These are phyloP conservation scores for Parnassius glacialis DNA, from an alignment of 2,888 invertebrate species.

Conservation along the genomic window DNA sequence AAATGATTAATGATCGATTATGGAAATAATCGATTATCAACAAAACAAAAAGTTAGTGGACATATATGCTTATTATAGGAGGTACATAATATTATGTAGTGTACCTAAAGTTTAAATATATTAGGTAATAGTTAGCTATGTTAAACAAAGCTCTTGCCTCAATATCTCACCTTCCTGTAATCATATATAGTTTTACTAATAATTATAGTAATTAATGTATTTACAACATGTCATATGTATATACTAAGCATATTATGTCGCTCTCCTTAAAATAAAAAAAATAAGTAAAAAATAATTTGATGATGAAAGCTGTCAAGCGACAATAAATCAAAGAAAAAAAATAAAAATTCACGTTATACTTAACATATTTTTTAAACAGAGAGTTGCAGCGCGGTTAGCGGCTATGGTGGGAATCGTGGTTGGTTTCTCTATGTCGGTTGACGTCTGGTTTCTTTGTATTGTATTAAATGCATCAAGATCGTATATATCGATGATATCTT, in stretches of 20 bases:
- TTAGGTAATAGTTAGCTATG: slow-evolving; percentile 45
- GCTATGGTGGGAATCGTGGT: no score
- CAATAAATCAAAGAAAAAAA: slow-evolving; percentile 38
- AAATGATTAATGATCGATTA: no score
- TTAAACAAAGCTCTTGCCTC: slow-evolving; percentile 59
- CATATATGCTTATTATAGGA: slow-evolving; percentile 27
- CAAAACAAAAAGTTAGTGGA: slow-evolving; percentile 17
- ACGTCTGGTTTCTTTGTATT: neutral
- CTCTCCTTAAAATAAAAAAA: slow-evolving; percentile 9
- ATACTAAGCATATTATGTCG: slow-evolving; percentile 8
- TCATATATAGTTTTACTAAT: slow-evolving; percentile 51
- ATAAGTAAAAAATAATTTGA: slow-evolving; percentile 8
- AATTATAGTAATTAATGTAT: slow-evolving; percentile 25
- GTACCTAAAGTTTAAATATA: slow-evolving; percentile 26
- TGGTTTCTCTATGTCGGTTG: neutral
- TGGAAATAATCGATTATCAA: no score
- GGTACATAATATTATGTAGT: slow-evolving; percentile 30
- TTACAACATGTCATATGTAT: slow-evolving; percentile 11
- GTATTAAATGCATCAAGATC: neutral
- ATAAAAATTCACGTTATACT: neutral
- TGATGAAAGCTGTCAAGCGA: slow-evolving; percentile 45
- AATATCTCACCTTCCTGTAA: slow-evolving; percentile 54
- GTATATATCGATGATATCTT: no score
- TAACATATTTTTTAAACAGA: neutral
- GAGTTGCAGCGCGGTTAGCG: neutral